Evolutionary conservation across 2,797 vertebrate genomes (phyloP).

Genomic region (Sciurus carolinensis): DNA sequence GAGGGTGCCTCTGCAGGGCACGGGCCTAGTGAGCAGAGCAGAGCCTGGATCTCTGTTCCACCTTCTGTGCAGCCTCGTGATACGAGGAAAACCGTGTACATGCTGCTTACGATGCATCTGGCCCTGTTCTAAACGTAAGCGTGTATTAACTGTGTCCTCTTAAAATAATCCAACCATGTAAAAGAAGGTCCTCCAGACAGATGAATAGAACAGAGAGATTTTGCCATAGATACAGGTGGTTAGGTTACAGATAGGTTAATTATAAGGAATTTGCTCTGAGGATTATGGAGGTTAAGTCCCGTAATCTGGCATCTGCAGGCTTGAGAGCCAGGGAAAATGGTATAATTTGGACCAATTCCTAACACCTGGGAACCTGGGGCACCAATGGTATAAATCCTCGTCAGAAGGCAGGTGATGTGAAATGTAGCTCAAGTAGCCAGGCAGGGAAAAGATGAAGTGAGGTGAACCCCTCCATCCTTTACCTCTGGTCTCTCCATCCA

Average conservation of each 20-base stretch:
- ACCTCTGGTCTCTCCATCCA: not conserved
- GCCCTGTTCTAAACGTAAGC: not conserved
- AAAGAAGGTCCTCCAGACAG: not conserved
- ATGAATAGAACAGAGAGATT: not conserved
- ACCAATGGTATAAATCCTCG: no score
- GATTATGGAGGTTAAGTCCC: not conserved
- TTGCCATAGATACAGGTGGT: not conserved
- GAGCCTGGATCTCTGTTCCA: not conserved
- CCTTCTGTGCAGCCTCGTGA: not conserved
- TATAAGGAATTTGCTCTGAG: not conserved
- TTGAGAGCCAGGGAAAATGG: not conserved
- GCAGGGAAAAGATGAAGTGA: not conserved
- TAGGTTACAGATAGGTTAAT: not conserved
- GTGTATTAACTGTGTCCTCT: not conserved
- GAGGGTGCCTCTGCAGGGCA: not conserved
- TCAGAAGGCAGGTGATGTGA: not conserved
- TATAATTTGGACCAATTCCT: not conserved
- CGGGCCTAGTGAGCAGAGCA: not conserved
- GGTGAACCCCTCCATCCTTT: not conserved
- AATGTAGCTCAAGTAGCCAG: not conserved
- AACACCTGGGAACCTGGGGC: not conserved
- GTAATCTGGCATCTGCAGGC: not conserved
- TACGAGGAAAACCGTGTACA: not conserved
- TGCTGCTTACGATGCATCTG: not conserved
- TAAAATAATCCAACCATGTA: not conserved